Evolutionary conservation across 2,113 vertebrate species (phyloP), one percentile per base, ranked within the genome.

Genomic region (Oplegnathus fasciatus): DNA sequence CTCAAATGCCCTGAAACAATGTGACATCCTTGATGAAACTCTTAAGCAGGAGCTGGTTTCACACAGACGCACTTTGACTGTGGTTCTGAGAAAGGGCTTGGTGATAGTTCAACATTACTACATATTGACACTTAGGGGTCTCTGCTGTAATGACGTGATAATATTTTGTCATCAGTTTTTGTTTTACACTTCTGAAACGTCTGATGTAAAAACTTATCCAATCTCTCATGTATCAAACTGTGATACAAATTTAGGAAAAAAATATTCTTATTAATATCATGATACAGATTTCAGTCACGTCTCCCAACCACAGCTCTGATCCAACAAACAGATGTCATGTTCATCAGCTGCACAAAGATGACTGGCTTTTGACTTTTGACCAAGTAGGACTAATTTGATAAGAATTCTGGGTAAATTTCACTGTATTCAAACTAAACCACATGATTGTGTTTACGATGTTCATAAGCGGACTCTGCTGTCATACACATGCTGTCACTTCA

Each of bases 1-100:
- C 34, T 70, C 80, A 75, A 66, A 71, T 75, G 70, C 42, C 26
- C 77, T 74, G 32, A 80, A 55, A 80, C 79, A 85, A 28, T 28
- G 61, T 75, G 80, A 76, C 75, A 82, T 60, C 64, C 22, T 24
- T 8, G 34, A 78, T 64, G 69, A 85, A 85, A 69, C 17, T 64
- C 44, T 67, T 69, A 0, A 66, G 75, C 71, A 68, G 58, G 69
- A 48, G 30, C 30, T n/a, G 42, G 37, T 74, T 34, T 84, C 30
- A 71, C 7, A 10, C 24, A 42, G 52, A 86, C 73, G 18, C 52
- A 40, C 37, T 70, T 6, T 72, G 64, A 76, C 18, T 32, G 40
- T 28, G 50, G 9, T 6, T 54, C 55, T 5, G 18, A 62, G 26
- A 5, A 11, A 37, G 0, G 1, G 4, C 32, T 74, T 14, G 11